Evolutionary conservation across 2,888 invertebrate species (phyloP), one percentile per base, ranked within the genome.

Genomic region (Tetropium fuscum): DNA sequence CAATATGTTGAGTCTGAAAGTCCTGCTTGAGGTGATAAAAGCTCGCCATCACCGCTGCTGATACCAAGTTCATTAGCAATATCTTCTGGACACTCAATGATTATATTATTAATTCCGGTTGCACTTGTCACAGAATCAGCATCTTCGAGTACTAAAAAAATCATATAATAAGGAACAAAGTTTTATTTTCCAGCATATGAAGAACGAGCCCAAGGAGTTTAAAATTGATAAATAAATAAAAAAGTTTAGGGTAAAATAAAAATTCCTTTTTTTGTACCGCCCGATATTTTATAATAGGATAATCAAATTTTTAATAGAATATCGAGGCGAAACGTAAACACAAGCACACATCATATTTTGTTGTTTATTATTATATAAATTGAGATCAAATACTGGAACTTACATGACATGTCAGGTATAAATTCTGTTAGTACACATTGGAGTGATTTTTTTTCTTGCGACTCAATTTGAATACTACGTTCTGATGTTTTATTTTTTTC

Each of bases 61-160:
- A 30, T 30, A 30, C 30, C 30, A 30, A 30, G 30, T 30, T 30
- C 30, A 30, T 30, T 30, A 30, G 30, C 30, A 30, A 30, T 30
- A 30, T 30, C 8, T 30, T 30, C 30, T 30, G 30, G 30, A 30
- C 30, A 30, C 1, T 30, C 30, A 30, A 30, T 30, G 30, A 30
- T 2, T 30, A 30, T 30, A 30, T 30, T 30, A 30, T n/a, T n/a
- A n/a, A 30, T 30, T 8, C 1, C 2, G 8, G 30, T 30, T 1
- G 30, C 30, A 30, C 30, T 30, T 30, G 30, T 30, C 30, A 30
- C 1, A 30, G 30, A 30, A 30, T 30, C 30, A 30, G 30, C 10
- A 10, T 3, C 30, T 30, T 30, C 8, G 30, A 30, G 30, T 30
- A 30, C 30, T 30, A 30, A 30, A 30, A 30, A 30, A 30, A 30